Conservation (phyloP, 2,888 invertebrate genomes). For the Pollenia amentaria region DNA sequence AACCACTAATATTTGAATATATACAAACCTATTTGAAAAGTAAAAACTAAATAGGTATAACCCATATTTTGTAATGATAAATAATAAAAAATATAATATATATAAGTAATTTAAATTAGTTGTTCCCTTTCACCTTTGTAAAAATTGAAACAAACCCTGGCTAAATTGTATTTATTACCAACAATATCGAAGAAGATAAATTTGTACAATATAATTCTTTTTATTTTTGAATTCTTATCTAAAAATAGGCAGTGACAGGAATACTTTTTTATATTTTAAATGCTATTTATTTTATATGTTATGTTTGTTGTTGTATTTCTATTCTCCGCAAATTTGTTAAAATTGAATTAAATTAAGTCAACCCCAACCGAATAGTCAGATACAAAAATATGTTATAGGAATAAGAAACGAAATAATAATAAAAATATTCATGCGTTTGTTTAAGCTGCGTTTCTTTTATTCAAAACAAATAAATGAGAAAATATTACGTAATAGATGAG, state of each 20-base stretch:
- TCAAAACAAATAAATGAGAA: constrained; percentile 70
- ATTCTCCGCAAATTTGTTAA: constrained; percentile 31
- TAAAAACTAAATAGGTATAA: no score
- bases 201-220: no score
- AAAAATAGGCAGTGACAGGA: constrained; percentile 69
- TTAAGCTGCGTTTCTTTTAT: constrained; percentile 77
- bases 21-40: no score
- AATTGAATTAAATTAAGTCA: constrained; percentile 35
- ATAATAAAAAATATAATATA: background rate
- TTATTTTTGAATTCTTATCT: constrained; percentile 1
- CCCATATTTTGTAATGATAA: no score
- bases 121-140: background rate
- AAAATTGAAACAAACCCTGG: background rate
- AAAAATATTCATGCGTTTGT: constrained; percentile 23
- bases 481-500: constrained; percentile 82
- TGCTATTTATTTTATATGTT: constrained; percentile 15
- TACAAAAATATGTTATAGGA: constrained; percentile 1
- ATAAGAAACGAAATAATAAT: background rate
- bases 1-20: no score
- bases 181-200: no score
- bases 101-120: background rate
- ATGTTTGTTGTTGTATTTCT: constrained; percentile 23
- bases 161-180: background rate
- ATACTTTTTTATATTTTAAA: constrained; percentile 49
- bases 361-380: constrained; percentile 5